Evolutionary conservation across 2,113 vertebrate species (phyloP).

Genomic region (Boulengeromyrus knoepffleri): DNA sequence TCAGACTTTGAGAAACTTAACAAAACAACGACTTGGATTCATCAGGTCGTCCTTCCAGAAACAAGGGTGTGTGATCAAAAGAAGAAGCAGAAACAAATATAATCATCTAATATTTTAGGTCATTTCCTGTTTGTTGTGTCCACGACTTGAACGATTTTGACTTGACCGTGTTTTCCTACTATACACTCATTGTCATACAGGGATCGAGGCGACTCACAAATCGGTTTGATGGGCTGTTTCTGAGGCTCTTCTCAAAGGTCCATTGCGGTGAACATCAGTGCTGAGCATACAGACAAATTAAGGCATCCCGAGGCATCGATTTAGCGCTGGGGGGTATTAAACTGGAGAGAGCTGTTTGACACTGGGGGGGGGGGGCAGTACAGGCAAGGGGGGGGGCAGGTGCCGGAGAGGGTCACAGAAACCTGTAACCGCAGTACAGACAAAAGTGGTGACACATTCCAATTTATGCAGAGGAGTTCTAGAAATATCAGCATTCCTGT

Average conservation of each 20-base stretch:
- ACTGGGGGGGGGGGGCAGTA: not conserved
- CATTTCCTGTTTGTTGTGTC: not conserved
- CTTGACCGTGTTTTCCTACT: not conserved
- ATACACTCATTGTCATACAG: not conserved
- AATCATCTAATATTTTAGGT: not conserved
- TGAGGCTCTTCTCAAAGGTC: not conserved
- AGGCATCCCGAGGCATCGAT: constrained; percentile 15
- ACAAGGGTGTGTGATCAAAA: not conserved
- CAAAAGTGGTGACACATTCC: constrained; percentile 16
- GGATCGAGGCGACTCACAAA: not conserved
- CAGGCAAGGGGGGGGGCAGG: not conserved
- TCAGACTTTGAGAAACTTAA: not conserved
- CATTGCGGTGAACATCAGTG: not conserved
- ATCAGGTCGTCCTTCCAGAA: not conserved
- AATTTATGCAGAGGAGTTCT: constrained; percentile 15
- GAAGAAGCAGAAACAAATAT: not conserved
- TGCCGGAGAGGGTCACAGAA: not conserved
- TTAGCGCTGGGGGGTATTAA: constrained; percentile 14
- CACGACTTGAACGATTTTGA: not conserved
- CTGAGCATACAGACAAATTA: not conserved
- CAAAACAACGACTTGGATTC: not conserved
- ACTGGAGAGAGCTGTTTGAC: constrained; percentile 23
- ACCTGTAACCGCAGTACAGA: not conserved
- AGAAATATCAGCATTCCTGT: constrained; percentile 5
- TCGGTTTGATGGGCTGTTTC: not conserved